phyloP scores from a whole-genome alignment of 2,797 vertebrate genomes.

The Lacerta bilineata region DNA sequence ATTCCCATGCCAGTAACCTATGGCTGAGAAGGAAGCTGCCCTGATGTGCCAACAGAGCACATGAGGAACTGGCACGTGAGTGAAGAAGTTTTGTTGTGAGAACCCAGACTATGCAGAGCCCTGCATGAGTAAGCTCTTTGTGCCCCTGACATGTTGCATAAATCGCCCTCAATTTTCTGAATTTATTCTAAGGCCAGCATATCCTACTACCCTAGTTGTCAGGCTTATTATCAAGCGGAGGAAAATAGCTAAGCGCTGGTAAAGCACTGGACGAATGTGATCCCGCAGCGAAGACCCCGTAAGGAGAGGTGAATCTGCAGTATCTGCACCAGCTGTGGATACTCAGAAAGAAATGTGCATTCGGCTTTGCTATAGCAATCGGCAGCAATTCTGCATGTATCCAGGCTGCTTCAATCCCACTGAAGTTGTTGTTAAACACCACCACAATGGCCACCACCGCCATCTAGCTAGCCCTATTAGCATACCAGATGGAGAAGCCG shows the following conservation, averaged over 20 bases:
- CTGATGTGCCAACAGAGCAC: not conserved
- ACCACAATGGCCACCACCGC: not conserved
- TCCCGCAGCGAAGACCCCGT: no score
- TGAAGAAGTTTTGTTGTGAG: not conserved
- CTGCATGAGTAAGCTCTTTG: not conserved
- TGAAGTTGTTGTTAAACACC: no score
- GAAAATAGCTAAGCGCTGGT: no score
- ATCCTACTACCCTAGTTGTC: constrained; percentile 5
- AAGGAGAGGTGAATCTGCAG: not conserved
- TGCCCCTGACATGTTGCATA: not conserved
- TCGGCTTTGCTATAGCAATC: not conserved
- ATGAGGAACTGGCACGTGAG: not conserved
- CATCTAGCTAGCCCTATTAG: not conserved
- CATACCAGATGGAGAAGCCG: no score
- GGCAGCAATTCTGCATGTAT: not conserved
- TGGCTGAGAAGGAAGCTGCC: not conserved
- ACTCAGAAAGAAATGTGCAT: not conserved
- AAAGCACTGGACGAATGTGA: no score
- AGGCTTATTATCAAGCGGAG: not conserved
- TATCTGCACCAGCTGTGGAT: not conserved
- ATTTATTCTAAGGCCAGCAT: constrained; percentile 11
- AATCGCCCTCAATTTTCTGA: not conserved
- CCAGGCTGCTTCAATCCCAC: not conserved
- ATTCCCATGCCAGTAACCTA: not conserved
- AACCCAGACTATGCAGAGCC: not conserved